A percentile compares a stretch with the other conserved stretches of the same genome.
Conservation (phyloP, 2,113 vertebrate species). For the Spizaetus ornatus region DNA sequence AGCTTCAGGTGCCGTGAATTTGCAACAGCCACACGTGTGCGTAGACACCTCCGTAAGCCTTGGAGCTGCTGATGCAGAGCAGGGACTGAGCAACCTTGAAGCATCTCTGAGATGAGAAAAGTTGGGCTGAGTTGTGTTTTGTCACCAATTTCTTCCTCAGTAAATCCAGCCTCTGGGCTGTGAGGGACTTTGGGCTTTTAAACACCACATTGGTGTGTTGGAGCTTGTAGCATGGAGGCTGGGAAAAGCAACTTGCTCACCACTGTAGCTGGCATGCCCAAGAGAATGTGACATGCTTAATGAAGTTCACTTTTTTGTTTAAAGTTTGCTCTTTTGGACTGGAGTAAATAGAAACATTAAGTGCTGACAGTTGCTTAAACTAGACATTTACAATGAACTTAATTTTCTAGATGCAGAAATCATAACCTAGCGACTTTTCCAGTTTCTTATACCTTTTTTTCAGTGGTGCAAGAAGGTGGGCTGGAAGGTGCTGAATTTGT, state of each 20-base stretch:
- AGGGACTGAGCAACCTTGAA: background rate
- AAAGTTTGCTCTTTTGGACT: background rate
- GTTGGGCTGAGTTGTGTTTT: background rate
- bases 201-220: background rate
- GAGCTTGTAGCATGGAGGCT: background rate
- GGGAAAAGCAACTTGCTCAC: background rate
- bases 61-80: background rate
- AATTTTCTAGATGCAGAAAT: background rate
- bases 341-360: background rate
- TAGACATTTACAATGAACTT: background rate
- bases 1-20: background rate
- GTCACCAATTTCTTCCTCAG: background rate
- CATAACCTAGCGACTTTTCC: background rate
- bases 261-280: background rate
- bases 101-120: background rate
- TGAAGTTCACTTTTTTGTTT: background rate
- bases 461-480: background rate
- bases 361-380: background rate
- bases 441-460: background rate
- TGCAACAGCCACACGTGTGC: accelerated
- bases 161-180: background rate
- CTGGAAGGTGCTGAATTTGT: background rate
- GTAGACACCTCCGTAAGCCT: background rate
- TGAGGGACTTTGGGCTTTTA: background rate
- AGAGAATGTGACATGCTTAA: background rate